Percentiles rank a stretch among this genome's conserved stretches.
These are phyloP conservation scores for Neocrepidodera transversa DNA, from an alignment of 2,888 invertebrate genomes.

Conservation along the genomic window DNA sequence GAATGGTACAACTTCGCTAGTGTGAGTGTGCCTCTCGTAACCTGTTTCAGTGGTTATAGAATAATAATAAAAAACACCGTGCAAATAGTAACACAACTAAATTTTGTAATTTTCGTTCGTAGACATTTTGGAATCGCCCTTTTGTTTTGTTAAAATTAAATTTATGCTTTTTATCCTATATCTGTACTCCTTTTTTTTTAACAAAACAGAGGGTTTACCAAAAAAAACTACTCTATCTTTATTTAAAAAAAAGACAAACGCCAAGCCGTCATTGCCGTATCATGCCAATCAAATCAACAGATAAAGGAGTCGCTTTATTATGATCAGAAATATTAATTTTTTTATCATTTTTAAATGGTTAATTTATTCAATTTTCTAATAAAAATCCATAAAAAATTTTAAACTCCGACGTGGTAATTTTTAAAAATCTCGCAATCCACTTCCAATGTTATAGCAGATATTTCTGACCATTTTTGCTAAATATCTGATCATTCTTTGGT, in stretches of 20 bases:
- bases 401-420: too few relatives aligned
- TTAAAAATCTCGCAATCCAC: too few relatives aligned
- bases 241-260: conserved; percentile 7
- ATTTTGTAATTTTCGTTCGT: conserved; percentile 9
- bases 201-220: conserved; percentile 5
- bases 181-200: too few relatives aligned
- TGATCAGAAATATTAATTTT: conserved; percentile 1
- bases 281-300: conserved; percentile 22
- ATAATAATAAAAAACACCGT: conserved; percentile 18
- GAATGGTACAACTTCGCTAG: conserved; percentile 18
- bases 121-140: neutral
- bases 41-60: conserved; percentile 1
- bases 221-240: conserved; percentile 6
- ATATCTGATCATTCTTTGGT: too few relatives aligned
- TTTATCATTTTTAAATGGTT: neutral
- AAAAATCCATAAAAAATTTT: too few relatives aligned
- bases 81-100: conserved; percentile 6
- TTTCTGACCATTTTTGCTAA: too few relatives aligned
- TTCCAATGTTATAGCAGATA: too few relatives aligned
- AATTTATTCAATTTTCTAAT: too few relatives aligned
- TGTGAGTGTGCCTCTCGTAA: conserved; percentile 34
- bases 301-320: neutral
- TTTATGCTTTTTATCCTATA: too few relatives aligned
- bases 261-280: conserved; percentile 12
- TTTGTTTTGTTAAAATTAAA: conserved; percentile 13